These are phyloP conservation scores for Urechis unicinctus DNA, from an alignment of 2,888 invertebrate species.

Conservation along the genomic window DNA sequence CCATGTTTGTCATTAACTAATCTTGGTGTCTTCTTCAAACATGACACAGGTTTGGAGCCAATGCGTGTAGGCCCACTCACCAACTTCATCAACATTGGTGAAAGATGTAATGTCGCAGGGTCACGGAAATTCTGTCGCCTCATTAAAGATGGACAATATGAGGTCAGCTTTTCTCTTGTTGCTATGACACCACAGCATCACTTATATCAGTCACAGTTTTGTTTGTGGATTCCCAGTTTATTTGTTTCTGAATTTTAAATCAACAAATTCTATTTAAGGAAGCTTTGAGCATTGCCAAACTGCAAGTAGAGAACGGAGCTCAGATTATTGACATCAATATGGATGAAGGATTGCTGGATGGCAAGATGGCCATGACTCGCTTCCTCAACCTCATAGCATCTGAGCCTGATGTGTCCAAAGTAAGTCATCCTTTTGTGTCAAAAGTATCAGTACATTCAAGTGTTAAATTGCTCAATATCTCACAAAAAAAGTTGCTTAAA, in stretches of 20 bases:
- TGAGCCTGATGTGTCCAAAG: constrained; percentile 58
- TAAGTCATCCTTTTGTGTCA: constrained; percentile 25
- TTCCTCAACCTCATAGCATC: constrained; percentile 57
- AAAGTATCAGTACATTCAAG: no score
- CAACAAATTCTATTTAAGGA: constrained; percentile 47
- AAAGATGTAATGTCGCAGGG: constrained; percentile 60
- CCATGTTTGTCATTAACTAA: no score
- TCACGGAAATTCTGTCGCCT: constrained; percentile 55
- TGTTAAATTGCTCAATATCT: no score
- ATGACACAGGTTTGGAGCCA: constrained; percentile 54
- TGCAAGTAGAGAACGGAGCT: constrained; percentile 58
- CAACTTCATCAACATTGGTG: constrained; percentile 59
- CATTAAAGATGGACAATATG: constrained; percentile 55
- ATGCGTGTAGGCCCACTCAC: constrained; percentile 52
- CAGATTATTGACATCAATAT: constrained; percentile 59
- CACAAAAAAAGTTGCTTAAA: no score
- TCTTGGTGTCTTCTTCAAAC: neutral
- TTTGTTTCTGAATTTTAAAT: no score
- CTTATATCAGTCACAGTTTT: neutral
- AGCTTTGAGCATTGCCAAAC: constrained; percentile 55
- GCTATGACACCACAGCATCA: neutral
- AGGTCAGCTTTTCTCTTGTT: constrained; percentile 40
- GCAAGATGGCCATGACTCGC: constrained; percentile 54
- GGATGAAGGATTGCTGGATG: constrained; percentile 60
- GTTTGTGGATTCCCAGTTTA: no score